Base-by-base conservation (phyloP, 1,140 invertebrate species). In the Meloidogyne exigua region DNA sequence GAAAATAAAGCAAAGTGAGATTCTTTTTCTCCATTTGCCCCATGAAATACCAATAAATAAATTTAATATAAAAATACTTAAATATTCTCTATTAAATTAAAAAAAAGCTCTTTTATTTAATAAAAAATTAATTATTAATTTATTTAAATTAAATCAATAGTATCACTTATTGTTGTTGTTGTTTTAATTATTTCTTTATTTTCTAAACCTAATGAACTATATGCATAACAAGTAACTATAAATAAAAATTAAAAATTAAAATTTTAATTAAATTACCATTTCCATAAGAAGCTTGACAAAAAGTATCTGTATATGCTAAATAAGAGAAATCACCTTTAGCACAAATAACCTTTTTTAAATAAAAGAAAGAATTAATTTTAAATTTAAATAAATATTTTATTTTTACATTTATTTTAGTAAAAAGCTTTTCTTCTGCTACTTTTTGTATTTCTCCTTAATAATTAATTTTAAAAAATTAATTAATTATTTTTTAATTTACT, bases 361-460 rank as follows among this genome's bases (percentile, higher is more conserved):
- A 62, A 23, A 18, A n/a, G 12, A 73, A 28, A 68, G 26, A 67
- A 32, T 32, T 64, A 23, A 62, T 25, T 18, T 25, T 44, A 12
- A 32, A 76, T 42, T 76, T 15, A 77, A 23, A 49, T 21, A 63
- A 63, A 62, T 13, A 15, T 44, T 64, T 18, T 39, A 11, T 21
- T 83, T 87, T 87, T 15, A 86, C 85, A 75, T 87, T 86, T 63
- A 85, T 87, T 69, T 87, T 87, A 12, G 81, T 76, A 57, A 85
- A 84, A 44, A 87, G 80, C 63, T 87, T 87, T 72, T 87, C 83
- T 73, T 87, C 85, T n/a, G 84, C 85, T 21, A 86, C 86, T 72
- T 76, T 79, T 79, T 87, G 86, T 49, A 87, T 87, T 4, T 86
- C 85, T 15, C 85, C 85, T 87, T 49, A 78, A 72, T 57, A 78